phyloP scores from a whole-genome alignment of 2,113 vertebrate genomes.

The Takifugu flavidus region DNA sequence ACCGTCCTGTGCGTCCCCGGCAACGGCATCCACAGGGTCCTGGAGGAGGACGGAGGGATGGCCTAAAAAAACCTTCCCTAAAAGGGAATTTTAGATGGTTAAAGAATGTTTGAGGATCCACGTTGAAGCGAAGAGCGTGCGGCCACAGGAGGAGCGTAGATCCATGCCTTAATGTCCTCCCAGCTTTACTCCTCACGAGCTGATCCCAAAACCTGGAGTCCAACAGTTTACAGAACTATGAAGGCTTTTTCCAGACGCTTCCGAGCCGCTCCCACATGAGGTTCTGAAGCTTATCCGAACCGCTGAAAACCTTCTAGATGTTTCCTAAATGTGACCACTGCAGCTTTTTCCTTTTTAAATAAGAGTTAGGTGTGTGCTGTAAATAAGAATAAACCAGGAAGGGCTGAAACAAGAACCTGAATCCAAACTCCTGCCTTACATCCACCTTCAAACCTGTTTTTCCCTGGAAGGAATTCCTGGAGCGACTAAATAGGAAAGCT shows the following conservation, averaged over 20 bases:
- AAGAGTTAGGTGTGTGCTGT: neutral
- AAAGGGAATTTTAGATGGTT: neutral
- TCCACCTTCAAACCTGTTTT: neutral
- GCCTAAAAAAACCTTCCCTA: constrained; percentile 30
- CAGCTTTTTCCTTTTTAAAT: no score
- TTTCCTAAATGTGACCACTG: no score
- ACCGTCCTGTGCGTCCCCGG: constrained; percentile 79
- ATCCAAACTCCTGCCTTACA: constrained; percentile 59
- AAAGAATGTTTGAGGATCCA: constrained; percentile 18
- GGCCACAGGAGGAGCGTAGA: neutral
- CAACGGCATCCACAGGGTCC: constrained; percentile 87
- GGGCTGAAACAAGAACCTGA: constrained; percentile 26
- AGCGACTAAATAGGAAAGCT: neutral
- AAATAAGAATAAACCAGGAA: neutral
- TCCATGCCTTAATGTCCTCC: constrained; percentile 42
- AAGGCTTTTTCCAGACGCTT: neutral
- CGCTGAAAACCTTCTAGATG: no score
- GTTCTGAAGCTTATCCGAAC: neutral
- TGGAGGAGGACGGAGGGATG: constrained; percentile 80
- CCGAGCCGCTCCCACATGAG: neutral
- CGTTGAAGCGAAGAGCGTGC: fast-evolving
- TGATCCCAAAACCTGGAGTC: constrained; percentile 15
- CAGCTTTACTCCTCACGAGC: constrained; percentile 14
- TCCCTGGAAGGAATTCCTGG: no score
- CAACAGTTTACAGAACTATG: constrained; percentile 4